Evolutionary conservation across 2,888 invertebrate species (phyloP).

Genomic region (Hypena proboscidalis): DNA sequence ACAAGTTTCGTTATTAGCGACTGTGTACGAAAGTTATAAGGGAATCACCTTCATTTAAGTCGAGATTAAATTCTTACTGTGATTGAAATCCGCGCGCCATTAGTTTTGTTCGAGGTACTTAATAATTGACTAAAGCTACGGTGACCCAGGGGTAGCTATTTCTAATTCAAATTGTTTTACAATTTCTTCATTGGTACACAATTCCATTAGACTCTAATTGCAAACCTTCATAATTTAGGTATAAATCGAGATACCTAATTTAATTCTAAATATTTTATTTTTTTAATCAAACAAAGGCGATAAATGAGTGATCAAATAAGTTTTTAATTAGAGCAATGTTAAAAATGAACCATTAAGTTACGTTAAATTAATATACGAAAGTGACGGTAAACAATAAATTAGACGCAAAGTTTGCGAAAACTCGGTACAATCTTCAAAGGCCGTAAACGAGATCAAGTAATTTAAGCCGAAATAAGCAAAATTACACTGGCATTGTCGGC

Average conservation of each 20-base stretch:
- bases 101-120: constrained; percentile 26
- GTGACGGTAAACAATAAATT: constrained; percentile 81
- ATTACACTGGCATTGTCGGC: constrained; percentile 75
- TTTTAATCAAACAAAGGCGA: too few species aligned
- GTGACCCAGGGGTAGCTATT: background rate
- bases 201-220: too few species aligned
- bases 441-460: constrained; percentile 82
- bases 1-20: constrained; percentile 82
- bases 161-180: too few species aligned
- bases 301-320: too few species aligned
- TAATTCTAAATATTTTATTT: too few species aligned
- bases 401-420: constrained; percentile 78
- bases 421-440: constrained; percentile 80
- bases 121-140: background rate
- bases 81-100: constrained; percentile 61
- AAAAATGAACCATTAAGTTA: constrained; percentile 62
- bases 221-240: too few species aligned
- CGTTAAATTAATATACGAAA: constrained; percentile 72
- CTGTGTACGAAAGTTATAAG: constrained; percentile 78
- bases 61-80: constrained; percentile 78
- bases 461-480: constrained; percentile 81
- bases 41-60: constrained; percentile 82
- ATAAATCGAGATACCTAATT: too few species aligned
- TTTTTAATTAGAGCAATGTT: constrained; percentile 52
- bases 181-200: too few species aligned